Evolutionary conservation across 2,888 invertebrate species (phyloP).

Genomic region (Hypercompe scribonia): DNA sequence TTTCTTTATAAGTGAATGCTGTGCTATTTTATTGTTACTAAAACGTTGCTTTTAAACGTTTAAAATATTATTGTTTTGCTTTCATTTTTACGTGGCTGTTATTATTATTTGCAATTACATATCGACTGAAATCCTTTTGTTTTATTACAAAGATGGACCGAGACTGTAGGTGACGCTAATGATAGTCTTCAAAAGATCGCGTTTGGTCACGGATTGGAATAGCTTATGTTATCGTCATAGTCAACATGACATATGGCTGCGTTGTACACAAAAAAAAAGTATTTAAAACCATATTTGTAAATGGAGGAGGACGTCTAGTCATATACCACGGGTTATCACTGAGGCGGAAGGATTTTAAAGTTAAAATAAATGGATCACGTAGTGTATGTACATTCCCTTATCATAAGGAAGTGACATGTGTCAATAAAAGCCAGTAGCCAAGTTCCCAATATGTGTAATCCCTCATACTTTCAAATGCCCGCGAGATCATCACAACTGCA

Average conservation of each 20-base stretch:
- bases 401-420: not conserved
- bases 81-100: not conserved
- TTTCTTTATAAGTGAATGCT: not conserved
- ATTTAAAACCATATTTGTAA: not conserved
- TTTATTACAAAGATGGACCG: not conserved
- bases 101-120: not conserved
- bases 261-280: not conserved
- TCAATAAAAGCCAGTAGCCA: conserved; percentile 62
- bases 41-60: not conserved
- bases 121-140: not conserved
- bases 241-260: not conserved
- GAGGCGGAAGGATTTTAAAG: not conserved
- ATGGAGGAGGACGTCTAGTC: not conserved
- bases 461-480: conserved; percentile 76
- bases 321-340: no score
- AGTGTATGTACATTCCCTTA: not conserved
- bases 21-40: not conserved
- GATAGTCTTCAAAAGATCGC: not conserved
- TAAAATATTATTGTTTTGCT: not conserved
- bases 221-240: not conserved
- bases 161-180: not conserved
- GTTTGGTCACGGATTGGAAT: not conserved
- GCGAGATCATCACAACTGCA: conserved; percentile 82
- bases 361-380: not conserved
- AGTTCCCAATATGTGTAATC: conserved; percentile 85